Base-by-base conservation (phyloP, 2,113 vertebrate species). In the Monopterus albus region DNA sequence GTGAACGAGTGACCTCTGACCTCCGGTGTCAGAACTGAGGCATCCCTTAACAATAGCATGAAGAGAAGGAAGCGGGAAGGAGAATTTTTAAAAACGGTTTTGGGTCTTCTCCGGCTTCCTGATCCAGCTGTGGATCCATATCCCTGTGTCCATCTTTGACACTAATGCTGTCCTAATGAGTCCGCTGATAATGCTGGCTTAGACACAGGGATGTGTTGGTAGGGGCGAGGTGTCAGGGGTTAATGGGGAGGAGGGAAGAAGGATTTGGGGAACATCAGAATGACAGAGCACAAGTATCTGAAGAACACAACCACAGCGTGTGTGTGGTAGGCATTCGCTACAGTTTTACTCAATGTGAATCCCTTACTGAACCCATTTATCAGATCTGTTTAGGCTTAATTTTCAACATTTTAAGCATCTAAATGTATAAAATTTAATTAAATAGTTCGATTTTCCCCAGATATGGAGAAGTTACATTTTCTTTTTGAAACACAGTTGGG, bases 81-180 rank as follows among this genome's bases (percentile, higher is more conserved):
- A 29, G 26, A 26, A 76, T 31, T 31, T 31, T 31, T 56, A 59
- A 68, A 71, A 75, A 83, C 62, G 42, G 75, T 82, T 88, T 56
- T 69, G 75, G 82, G 89, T 87, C 85, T 75, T 82, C 81, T 75
- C 56, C 21, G 20, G 29, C 64, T 79, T 82, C 52, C 63, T 89
- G 77, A 86, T 86, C 84, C 82, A 76, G 84, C 80, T 76, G 79
- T 47, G 50, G 56, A 82, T 72, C 74, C 72, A 63, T 90, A 90
- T 90, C 87, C 65, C 50, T 55, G 77, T 82, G 85, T 88, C 77
- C 85, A 87, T 91, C 88, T 87, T 79, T 86, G 88, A 89, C 87
- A 89, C 83, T 92, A 91, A 92, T 91, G 87, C 91, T 20, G 75
- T 64, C 81, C 91, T 90, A 92, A 91, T 90, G 85, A 91, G 87